Base-by-base conservation (phyloP, 1,140 invertebrate species). In the Polypedilum pembai region DNA sequence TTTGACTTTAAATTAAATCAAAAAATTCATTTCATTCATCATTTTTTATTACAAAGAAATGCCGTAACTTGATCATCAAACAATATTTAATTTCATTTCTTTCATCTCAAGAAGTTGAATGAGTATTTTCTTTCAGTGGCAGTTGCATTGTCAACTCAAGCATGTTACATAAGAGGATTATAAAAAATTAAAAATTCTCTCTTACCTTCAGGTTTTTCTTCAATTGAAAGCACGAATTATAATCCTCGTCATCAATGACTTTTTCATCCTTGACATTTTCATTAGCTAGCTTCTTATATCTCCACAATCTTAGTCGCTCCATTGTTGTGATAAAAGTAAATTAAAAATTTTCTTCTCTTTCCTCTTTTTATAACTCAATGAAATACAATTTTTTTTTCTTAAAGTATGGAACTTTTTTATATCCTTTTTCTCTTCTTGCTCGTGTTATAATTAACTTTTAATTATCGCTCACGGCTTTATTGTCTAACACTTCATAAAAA, bases 161-260 rank as follows among this genome's bases (percentile, higher is more conserved):
- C 45, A 56, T 12, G 24, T 33, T 33, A 12, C 12, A 56, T 56
- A 56, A 56, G 45, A 56, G 3, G 45, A 56, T 56, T 56, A 56
- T 56, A n/a, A n/a, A 20, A 69, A 33, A n/a, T n/a, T 2, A 66
- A 66, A 66, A 66, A 18, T 5, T 21, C 0, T 3, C 17, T 69
- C 20, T 69, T 69, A 69, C 65, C 65, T 69, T 69, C 3, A 69
- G 65, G 20, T 18, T 69, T 18, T 18, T 69, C 18, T 18, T 69
- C 65, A 69, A 69, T 69, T 69, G 17, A 21, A 69, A 69, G 65
- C 65, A 69, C 12, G 65, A 69, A 69, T 69, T 69, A 69, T 69
- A 69, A 69, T 69, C 65, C 65, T 18, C 65, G 17, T 20, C 65
- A 20, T 69, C 65, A 69, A 20, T 69, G 65, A 21, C 20, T 21